These are phyloP conservation scores for Pseudomyrmex pallidus DNA, from an alignment of 1,140 invertebrate species.

Conservation along the genomic window DNA sequence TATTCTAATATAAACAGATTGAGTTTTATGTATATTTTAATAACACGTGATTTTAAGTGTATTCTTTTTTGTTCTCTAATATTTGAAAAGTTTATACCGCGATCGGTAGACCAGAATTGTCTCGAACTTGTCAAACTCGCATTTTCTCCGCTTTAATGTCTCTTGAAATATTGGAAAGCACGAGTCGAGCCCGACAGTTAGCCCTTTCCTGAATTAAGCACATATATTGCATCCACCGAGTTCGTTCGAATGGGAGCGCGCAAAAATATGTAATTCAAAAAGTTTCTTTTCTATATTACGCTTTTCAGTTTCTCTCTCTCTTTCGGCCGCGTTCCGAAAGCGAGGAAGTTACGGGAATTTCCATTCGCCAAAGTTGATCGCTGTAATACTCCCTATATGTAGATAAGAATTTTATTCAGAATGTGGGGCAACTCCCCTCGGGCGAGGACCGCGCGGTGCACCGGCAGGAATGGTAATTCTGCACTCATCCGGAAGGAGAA, in stretches of 20 bases:
- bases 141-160: neutral
- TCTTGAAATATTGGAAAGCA: slow-evolving; percentile 11
- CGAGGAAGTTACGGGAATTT: slow-evolving; percentile 43
- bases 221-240: slow-evolving; percentile 21
- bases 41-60: too few species aligned
- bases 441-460: slow-evolving; percentile 36
- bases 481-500: slow-evolving; percentile 33
- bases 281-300: slow-evolving; percentile 54
- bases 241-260: slow-evolving; percentile 24
- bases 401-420: slow-evolving; percentile 59
- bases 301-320: slow-evolving; percentile 26
- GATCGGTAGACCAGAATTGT: neutral
- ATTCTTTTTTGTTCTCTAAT: neutral
- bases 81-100: neutral
- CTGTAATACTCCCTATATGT: slow-evolving; percentile 43
- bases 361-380: slow-evolving; percentile 54
- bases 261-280: slow-evolving; percentile 48
- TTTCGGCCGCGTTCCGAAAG: slow-evolving; percentile 12
- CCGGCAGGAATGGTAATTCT: slow-evolving; percentile 51
- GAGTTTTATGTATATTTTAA: too few species aligned
- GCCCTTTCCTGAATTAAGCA: slow-evolving; percentile 18
- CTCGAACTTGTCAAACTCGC: neutral
- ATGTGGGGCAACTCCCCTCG: slow-evolving; percentile 55
- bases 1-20: too few species aligned
- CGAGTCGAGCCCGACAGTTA: slow-evolving; percentile 3